Evolutionary conservation across 2,113 vertebrate genomes (phyloP), one percentile per base, ranked within the genome.

Genomic region (Cisticola juncidis): DNA sequence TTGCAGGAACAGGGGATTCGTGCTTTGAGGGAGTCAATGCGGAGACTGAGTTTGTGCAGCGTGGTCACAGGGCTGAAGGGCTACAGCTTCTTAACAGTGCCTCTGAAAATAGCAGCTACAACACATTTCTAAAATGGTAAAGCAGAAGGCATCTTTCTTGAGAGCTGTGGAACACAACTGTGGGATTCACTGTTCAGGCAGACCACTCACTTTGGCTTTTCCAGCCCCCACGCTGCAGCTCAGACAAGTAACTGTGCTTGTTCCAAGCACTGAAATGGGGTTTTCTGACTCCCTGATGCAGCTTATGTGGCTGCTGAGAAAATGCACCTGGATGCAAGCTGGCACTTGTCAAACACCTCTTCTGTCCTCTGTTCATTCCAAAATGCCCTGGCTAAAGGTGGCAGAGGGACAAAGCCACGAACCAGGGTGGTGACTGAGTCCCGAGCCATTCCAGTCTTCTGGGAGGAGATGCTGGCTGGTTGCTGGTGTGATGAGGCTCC

Each of bases 71-170:
- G 73, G 45, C 60, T 95, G 81, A 60, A 38, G 57, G 44, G 22
- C 81, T 95, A 12, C 65, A 87, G 90, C 45, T 57, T 91, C 53
- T 71, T 80, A 81, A 60, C 81, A 81, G 80, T 50, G 29, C 81
- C 24, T 61, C 95, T 96, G 93, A 95, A 94, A 96, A 96, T 94
- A 96, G 96, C 58, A 95, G 73, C 61, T 89, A 62, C 44, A 14
- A 81, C 90, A 84, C 61, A 48, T 86, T 93, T 81, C 92, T 69
- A 50, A 92, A 93, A 90, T 42, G 85, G 74, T 80, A 77, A 86
- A 76, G n/a, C 74, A 96, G 95, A 91, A 93, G 79, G 81, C 90
- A 93, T 91, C 85, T 91, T 94, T 90, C 71, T 86, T 69, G 79
- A 76, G 87, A 88, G 85, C 85, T 89, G 84, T 91, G 60, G 81